Conservation (phyloP, 2,113 vertebrate genomes). For the Silurus asotus region DNA sequence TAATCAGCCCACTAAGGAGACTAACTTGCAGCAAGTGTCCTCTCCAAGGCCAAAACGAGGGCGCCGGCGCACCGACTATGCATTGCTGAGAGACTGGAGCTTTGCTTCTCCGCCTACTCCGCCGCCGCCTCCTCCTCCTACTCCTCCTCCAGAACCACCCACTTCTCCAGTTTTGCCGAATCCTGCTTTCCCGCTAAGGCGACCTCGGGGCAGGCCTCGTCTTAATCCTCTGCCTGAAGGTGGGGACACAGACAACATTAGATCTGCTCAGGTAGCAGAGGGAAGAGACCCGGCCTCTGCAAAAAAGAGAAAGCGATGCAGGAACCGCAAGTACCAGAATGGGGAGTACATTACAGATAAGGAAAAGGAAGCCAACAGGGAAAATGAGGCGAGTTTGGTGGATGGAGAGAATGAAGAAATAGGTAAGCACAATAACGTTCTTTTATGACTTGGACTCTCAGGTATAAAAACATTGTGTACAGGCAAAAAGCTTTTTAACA, state of each 20-base stretch:
- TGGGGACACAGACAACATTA: slow-evolving; percentile 55
- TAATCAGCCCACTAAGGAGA: slow-evolving; percentile 55
- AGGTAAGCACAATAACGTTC: slow-evolving; percentile 29
- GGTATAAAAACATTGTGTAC: background rate
- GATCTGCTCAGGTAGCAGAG: slow-evolving; percentile 39
- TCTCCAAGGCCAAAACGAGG: slow-evolving; percentile 71
- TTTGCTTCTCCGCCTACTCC: slow-evolving; percentile 70
- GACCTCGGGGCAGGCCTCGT: slow-evolving; percentile 74
- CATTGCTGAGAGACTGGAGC: slow-evolving; percentile 71
- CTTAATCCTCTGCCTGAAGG: slow-evolving; percentile 66
- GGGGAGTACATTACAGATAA: slow-evolving; percentile 90
- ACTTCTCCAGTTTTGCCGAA: slow-evolving; percentile 43
- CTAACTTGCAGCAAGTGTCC: slow-evolving; percentile 54
- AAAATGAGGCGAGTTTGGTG: slow-evolving; percentile 59
- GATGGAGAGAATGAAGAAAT: slow-evolving; percentile 26
- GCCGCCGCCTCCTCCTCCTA: slow-evolving; percentile 63
- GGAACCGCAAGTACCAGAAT: slow-evolving; percentile 90
- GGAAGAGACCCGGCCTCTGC: slow-evolving; percentile 65
- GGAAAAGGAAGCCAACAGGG: slow-evolving; percentile 73
- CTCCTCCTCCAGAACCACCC: slow-evolving; percentile 24
- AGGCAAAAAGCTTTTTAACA: background rate
- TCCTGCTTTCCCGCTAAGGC: slow-evolving; percentile 56
- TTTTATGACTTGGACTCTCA: background rate
- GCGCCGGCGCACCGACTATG: slow-evolving; percentile 69
- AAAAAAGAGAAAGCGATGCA: slow-evolving; percentile 88